Evolutionary conservation across 2,888 invertebrate genomes (phyloP), one percentile per base, ranked within the genome.

Genomic region (Stictocephala bisonia): DNA sequence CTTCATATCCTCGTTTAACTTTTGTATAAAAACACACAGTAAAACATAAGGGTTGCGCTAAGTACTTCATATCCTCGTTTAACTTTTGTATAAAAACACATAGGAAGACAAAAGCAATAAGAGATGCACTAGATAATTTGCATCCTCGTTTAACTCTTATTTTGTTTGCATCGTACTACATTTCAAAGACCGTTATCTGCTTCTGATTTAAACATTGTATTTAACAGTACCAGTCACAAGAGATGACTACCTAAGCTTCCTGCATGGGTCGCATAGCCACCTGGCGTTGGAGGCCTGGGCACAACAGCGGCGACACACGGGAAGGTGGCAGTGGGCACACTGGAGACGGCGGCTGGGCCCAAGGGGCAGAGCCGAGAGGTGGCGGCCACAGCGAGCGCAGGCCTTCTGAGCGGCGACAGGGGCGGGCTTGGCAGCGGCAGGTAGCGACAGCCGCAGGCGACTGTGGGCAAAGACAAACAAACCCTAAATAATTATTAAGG

Each of bases 361-460:
- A 15, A 48, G 48, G 27, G 44, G 40, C 18, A 71, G 31, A 27
- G 18, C 26, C n/a, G 60, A 71, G 35, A 71, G 60, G 22, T 41
- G 60, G 29, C 71, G 71, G 22, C 71, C 71, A 44, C 71, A 71
- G 48, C 71, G 58, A 27, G 71, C 71, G 35, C 71, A 71, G 26
- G 29, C 18, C 35, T 60, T 48, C 22, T 31, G 2, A 22, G 31
- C 56, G 56, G 53, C 27, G 53, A 35, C 11, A 35, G 20, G 20
- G 60, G 29, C 29, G 29, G 60, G 22, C 20, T 6, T 13, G 60
- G 60, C 35, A 35, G 60, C 35, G 35, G 60, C 31, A 29, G 35
- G 27, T 15, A 29, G 29, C 3, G 56, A 29, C 22, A 60, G 60
- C 31, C 20, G 35, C 29, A 58, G 58, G 18, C 58, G 72, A 24